Percentiles rank a stretch among this genome's conserved stretches.
Conservation (phyloP, 2,113 vertebrate species). For the Xenopus laevis region DNA sequence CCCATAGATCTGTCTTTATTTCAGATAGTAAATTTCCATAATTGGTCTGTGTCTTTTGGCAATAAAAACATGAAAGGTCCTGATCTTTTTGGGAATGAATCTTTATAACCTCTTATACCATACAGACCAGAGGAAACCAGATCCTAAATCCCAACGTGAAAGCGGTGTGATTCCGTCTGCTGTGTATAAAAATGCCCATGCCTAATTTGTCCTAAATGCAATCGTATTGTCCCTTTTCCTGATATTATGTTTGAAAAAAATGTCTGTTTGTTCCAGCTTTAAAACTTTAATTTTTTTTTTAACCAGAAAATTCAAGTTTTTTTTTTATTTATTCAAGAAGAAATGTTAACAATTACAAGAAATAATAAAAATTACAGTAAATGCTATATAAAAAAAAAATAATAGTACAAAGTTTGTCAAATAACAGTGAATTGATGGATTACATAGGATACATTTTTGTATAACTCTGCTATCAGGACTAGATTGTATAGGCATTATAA, state of each 20-base stretch:
- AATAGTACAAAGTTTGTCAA: too few relatives aligned
- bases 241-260: constrained; percentile 64
- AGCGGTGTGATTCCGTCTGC: constrained; percentile 81
- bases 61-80: constrained; percentile 78
- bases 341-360: too few relatives aligned
- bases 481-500: too few relatives aligned
- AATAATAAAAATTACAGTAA: too few relatives aligned
- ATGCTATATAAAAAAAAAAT: too few relatives aligned
- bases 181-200: constrained; percentile 46
- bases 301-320: too few relatives aligned
- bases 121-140: constrained; percentile 50
- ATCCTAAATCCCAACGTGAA: constrained; percentile 76
- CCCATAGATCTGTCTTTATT: constrained; percentile 64
- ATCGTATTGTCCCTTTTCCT: constrained; percentile 71
- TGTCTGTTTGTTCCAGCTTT: too few relatives aligned
- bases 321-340: too few relatives aligned
- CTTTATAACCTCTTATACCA: constrained; percentile 81
- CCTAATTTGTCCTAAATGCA: constrained; percentile 61
- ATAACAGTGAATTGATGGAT: too few relatives aligned
- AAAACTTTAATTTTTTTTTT: too few relatives aligned
- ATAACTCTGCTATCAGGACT: too few relatives aligned
- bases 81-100: constrained; percentile 90
- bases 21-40: constrained; percentile 95
- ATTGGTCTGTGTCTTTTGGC: constrained; percentile 93
- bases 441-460: too few relatives aligned